Percentiles rank a stretch among this genome's conserved stretches.
Evolutionary conservation across 2,113 vertebrate species (phyloP).

Genomic region (Scomber scombrus): DNA sequence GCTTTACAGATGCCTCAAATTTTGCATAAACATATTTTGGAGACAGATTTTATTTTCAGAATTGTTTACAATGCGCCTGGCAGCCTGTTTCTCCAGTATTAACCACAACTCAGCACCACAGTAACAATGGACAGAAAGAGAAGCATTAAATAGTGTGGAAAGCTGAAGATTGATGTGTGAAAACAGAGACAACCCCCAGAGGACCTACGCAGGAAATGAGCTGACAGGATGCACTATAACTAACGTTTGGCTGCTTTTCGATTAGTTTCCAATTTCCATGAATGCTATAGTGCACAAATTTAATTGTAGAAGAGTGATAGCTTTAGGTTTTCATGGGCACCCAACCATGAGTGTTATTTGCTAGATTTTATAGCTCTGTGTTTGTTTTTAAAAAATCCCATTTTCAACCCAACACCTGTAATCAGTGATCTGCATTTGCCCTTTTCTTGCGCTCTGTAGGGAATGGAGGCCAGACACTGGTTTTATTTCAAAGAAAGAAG

Average conservation of each 20-base stretch:
- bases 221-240: conserved; percentile 18
- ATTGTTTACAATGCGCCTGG: conserved; percentile 1
- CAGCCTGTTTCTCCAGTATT: not conserved
- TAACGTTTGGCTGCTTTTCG: conserved; percentile 49
- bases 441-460: conserved; percentile 4
- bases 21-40: not conserved
- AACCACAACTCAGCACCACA: not conserved
- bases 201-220: conserved; percentile 48
- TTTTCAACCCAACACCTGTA: conserved; percentile 16
- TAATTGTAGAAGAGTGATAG: conserved; percentile 12
- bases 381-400: conserved; percentile 6
- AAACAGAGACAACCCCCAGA: conserved; percentile 34
- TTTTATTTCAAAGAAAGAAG: conserved; percentile 30
- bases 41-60: not conserved
- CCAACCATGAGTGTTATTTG: conserved; percentile 11
- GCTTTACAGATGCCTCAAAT: not conserved
- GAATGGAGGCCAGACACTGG: not conserved
- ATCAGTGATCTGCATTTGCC: conserved; percentile 25
- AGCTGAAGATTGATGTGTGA: conserved; percentile 53
- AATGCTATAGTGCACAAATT: conserved; percentile 38
- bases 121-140: not conserved
- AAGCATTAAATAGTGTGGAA: not conserved
- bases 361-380: not conserved
- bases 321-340: not conserved
- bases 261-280: conserved; percentile 40